A percentile compares a stretch with the other conserved stretches of the same genome.
Conservation (phyloP, 2,888 invertebrate species). For the Eilema sororculum region DNA sequence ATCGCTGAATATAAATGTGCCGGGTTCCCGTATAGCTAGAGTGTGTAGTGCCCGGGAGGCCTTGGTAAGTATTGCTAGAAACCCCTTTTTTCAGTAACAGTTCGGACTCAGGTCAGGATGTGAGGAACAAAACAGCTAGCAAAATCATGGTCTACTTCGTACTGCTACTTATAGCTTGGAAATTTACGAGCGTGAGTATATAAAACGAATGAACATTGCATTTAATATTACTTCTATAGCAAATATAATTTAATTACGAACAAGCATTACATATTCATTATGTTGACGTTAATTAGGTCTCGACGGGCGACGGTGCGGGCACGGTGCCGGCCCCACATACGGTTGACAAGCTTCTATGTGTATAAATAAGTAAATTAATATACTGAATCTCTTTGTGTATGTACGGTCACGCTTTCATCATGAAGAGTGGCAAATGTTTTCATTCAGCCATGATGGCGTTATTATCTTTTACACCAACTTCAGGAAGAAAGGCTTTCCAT, state of each 20-base stretch:
- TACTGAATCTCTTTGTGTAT: conserved; percentile 33
- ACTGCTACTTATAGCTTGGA: background rate
- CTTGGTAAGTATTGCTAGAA: background rate
- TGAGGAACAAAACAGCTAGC: background rate
- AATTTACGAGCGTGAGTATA: conserved; percentile 2
- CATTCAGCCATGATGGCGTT: background rate
- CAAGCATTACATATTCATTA: conserved; percentile 72
- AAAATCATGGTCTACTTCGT: background rate
- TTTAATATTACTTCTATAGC: conserved; percentile 59
- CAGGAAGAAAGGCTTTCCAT: background rate
- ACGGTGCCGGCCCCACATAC: conserved; percentile 26
- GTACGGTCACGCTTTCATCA: conserved; percentile 29
- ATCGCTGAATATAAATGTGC: background rate
- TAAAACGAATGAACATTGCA: conserved; percentile 38
- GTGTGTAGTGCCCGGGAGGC: background rate
- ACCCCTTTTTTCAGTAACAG: background rate
- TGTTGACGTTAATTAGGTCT: conserved; percentile 65
- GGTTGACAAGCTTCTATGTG: conserved; percentile 22
- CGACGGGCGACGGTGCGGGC: conserved; percentile 30
- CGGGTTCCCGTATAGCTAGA: background rate
- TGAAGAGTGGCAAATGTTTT: background rate
- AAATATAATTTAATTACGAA: conserved; percentile 63
- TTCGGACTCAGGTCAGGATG: background rate
- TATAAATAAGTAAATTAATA: conserved; percentile 48
- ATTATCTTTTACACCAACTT: conserved; percentile 1